These are phyloP conservation scores for Emmelina monodactyla DNA, from an alignment of 2,888 invertebrate genomes.

Conservation along the genomic window DNA sequence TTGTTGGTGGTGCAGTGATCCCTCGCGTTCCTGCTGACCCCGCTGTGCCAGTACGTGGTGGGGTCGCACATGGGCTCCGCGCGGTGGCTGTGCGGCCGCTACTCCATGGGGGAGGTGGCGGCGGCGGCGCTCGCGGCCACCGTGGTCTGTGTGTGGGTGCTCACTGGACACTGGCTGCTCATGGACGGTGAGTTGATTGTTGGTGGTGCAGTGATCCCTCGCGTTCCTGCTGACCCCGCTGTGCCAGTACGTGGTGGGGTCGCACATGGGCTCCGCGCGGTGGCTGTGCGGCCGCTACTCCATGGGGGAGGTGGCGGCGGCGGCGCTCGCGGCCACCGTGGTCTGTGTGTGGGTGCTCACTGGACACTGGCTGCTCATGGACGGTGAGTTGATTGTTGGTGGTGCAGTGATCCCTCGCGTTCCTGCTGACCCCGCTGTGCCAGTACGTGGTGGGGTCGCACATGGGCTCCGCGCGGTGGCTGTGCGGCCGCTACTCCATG, in stretches of 20 bases:
- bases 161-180: constrained; percentile 97
- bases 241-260: constrained; percentile 88
- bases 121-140: constrained; percentile 91
- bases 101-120: constrained; percentile 92
- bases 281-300: constrained; percentile 95
- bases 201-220: not conserved
- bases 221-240: constrained; percentile 72
- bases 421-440: constrained; percentile 95
- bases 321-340: constrained; percentile 89
- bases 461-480: constrained; percentile 69
- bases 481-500: constrained; percentile 94
- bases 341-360: constrained; percentile 98
- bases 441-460: constrained; percentile 75
- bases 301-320: constrained; percentile 91
- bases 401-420: constrained; percentile 60
- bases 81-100: constrained; percentile 91
- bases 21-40: constrained; percentile 92
- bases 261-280: constrained; percentile 67
- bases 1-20: constrained; percentile 30
- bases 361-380: constrained; percentile 98
- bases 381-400: constrained; percentile 64
- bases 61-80: constrained; percentile 68
- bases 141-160: constrained; percentile 96
- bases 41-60: constrained; percentile 95
- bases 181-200: constrained; percentile 80